Evolutionary conservation across 1,140 invertebrate species (phyloP).

Genomic region (Cydia pomonella): DNA sequence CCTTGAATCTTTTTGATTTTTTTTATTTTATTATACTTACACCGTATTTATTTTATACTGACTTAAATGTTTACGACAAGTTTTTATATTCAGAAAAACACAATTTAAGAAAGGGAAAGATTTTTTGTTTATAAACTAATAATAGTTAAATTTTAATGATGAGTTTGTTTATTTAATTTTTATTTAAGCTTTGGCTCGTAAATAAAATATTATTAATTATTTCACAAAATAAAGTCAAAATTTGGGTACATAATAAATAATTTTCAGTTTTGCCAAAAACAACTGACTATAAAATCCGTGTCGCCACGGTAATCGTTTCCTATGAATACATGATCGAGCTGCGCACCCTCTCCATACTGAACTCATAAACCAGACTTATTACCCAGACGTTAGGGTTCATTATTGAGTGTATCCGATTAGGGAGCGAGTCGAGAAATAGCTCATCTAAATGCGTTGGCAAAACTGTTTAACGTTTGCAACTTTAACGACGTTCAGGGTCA

Average conservation of each 20-base stretch:
- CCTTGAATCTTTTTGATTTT: too few species aligned
- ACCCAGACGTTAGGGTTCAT: not conserved
- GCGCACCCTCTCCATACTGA: not conserved
- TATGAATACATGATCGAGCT: constrained; percentile 66
- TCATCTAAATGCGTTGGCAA: constrained; percentile 61
- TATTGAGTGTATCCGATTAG: constrained; percentile 8
- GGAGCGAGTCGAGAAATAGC: constrained; percentile 49
- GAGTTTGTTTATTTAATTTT: too few species aligned
- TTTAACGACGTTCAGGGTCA: constrained; percentile 16
- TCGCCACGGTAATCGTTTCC: constrained; percentile 44
- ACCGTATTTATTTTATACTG: too few species aligned
- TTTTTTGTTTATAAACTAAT: too few species aligned
- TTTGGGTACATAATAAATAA: not conserved
- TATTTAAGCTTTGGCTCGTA: too few species aligned
- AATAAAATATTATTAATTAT: too few species aligned
- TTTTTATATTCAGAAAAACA: too few species aligned
- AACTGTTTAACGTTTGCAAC: constrained; percentile 56
- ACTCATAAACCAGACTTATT: constrained; percentile 22
- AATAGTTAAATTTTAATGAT: too few species aligned
- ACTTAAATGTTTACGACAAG: too few species aligned
- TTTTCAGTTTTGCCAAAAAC: not conserved
- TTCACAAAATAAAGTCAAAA: too few species aligned
- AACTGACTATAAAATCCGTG: constrained; percentile 36
- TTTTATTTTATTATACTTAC: too few species aligned
- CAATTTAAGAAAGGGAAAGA: too few species aligned